These are phyloP conservation scores for Crematogaster levior DNA, from an alignment of 2,888 invertebrate genomes.

Conservation along the genomic window DNA sequence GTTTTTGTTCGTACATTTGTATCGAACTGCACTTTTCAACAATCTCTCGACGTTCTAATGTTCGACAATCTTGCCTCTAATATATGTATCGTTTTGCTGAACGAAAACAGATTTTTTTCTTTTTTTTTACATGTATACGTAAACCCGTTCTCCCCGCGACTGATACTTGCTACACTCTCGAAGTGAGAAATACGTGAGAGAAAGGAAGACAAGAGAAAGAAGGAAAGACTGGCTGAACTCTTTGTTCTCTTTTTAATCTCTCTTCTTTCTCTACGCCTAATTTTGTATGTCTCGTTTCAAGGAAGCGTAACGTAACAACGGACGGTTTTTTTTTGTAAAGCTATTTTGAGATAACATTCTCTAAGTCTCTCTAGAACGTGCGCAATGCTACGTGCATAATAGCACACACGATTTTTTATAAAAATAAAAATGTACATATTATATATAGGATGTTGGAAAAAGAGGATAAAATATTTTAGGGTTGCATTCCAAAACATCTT, in stretches of 20 bases:
- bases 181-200: too few relatives aligned
- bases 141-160: background rate
- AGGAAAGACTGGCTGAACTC: background rate
- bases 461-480: too few relatives aligned
- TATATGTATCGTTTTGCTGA: background rate
- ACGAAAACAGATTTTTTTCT: background rate
- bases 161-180: background rate
- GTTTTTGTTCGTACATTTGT: too few relatives aligned
- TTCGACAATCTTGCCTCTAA: background rate
- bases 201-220: background rate
- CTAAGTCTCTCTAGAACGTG: too few relatives aligned
- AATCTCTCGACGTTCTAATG: background rate
- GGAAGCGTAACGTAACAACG: background rate
- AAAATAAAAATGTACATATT: too few relatives aligned
- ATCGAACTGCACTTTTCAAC: background rate
- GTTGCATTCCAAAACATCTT: too few relatives aligned
- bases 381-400: too few relatives aligned
- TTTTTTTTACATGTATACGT: background rate
- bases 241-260: background rate
- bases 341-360: too few relatives aligned
- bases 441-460: too few relatives aligned
- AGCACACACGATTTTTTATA: too few relatives aligned
- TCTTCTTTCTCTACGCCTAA: background rate
- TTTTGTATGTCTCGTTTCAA: background rate
- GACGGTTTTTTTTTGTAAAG: too few relatives aligned